Evolutionary conservation across 2,797 vertebrate species (phyloP), one percentile per base, ranked within the genome.

Genomic region (Zonotrichia albicollis): DNA sequence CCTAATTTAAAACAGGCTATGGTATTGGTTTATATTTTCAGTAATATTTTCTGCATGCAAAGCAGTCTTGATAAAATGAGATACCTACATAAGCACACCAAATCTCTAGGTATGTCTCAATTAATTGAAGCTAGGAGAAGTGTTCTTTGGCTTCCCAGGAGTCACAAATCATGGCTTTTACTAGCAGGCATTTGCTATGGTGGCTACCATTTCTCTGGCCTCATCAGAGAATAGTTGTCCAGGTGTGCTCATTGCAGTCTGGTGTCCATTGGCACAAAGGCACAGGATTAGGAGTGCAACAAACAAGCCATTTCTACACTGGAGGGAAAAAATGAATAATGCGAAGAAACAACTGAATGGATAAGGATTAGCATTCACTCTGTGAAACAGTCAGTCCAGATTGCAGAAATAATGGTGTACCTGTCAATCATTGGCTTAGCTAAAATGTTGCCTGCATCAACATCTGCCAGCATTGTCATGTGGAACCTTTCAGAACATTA

Each of bases 321-420:
- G 70, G 88, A 97, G 96, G 84, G 36, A 62, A 94, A 95, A 96
- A 93, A 85, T 90, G 95, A 94, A 95, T 96, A 94, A 94, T 95
- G 80, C 74, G 84, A 92, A 92, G 64, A 72, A 95, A 93, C 79
- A 87, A 90, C 16, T 75, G 50, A 94, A 95, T 79, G 81, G 83
- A 85, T 84, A 92, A 79, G 86, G 90, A 96, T 94, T 93, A 96
- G 79, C 87, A 96, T 94, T 94, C 94, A 91, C 51, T 97, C 77
- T 64, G 68, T 95, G 90, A 94, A 93, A 83, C 92, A 91, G 93
- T 96, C 94, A 89, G 81, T 90, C 87, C 85, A 64, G 89, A 92
- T 94, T 97, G 93, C 89, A 94, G 94, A 95, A 96, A 85, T 94
- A 96, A 95, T 93, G 93, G 91, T 90, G 73, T 95, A 96, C 74